A percentile compares a stretch with the other conserved stretches of the same genome.
phyloP scores from a whole-genome alignment of 2,797 vertebrate genomes.

The Thamnophis elegans region DNA sequence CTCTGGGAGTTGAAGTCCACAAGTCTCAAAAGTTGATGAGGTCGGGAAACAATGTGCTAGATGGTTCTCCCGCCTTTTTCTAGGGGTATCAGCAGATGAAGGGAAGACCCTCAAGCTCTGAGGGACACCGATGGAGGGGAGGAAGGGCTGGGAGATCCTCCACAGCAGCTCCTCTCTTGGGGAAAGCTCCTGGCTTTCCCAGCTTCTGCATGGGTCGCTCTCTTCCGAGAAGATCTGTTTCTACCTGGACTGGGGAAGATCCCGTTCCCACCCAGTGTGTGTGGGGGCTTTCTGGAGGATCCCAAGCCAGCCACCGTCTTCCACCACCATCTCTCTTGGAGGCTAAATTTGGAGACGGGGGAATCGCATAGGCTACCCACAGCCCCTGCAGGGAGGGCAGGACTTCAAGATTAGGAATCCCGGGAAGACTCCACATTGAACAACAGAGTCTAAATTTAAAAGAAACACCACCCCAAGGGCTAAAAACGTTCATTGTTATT shows the following conservation, averaged over 20 bases:
- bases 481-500: background rate
- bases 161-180: no score
- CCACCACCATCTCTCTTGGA: background rate
- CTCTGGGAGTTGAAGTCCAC: background rate
- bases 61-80: background rate
- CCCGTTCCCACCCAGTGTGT: background rate
- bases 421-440: background rate
- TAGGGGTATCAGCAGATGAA: background rate
- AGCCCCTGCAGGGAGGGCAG: background rate
- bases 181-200: background rate
- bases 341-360: background rate
- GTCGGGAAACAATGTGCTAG: background rate
- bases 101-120: background rate
- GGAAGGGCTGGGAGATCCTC: no score
- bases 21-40: background rate
- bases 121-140: background rate
- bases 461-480: background rate
- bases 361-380: background rate
- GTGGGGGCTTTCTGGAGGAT: background rate
- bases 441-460: background rate
- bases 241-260: background rate
- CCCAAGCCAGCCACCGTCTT: background rate
- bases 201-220: background rate
- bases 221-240: background rate
- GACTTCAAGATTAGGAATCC: background rate